Conservation (phyloP, 2,113 vertebrate genomes). For the Pollimyrus isidori region DNA sequence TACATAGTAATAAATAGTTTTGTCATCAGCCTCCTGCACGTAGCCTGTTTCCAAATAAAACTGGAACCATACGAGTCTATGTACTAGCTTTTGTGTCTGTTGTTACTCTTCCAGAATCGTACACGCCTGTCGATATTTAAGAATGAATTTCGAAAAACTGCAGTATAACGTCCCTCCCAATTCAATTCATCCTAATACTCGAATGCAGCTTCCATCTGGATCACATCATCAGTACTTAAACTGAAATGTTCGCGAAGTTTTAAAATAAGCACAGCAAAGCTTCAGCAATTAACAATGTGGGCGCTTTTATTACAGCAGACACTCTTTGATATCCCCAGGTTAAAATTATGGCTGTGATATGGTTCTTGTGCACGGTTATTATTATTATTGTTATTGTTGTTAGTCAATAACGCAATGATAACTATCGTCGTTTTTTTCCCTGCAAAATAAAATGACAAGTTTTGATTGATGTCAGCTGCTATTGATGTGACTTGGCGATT, state of each 20-base stretch:
- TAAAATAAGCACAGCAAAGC: neutral
- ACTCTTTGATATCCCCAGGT: neutral
- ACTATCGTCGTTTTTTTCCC: neutral
- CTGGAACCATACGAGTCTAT: neutral
- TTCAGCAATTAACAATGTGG: neutral
- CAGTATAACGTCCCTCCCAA: neutral
- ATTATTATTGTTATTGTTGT: neutral
- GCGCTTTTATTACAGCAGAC: neutral
- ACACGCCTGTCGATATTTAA: neutral
- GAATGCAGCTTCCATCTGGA: neutral
- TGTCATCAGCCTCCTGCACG: neutral
- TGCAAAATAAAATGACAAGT: neutral
- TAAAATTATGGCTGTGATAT: neutral
- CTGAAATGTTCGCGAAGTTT: neutral
- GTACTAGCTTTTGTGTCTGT: neutral
- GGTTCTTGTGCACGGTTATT: neutral
- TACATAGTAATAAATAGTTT: neutral
- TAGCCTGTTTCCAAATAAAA: neutral
- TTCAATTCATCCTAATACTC: neutral
- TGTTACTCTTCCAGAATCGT: neutral
- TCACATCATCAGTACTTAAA: neutral
- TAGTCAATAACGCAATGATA: neutral
- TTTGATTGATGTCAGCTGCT: neutral
- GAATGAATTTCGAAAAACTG: neutral
- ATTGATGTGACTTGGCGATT: neutral